These are phyloP conservation scores for Phaethornis superciliosus DNA, from an alignment of 2,113 vertebrate genomes.

Conservation along the genomic window DNA sequence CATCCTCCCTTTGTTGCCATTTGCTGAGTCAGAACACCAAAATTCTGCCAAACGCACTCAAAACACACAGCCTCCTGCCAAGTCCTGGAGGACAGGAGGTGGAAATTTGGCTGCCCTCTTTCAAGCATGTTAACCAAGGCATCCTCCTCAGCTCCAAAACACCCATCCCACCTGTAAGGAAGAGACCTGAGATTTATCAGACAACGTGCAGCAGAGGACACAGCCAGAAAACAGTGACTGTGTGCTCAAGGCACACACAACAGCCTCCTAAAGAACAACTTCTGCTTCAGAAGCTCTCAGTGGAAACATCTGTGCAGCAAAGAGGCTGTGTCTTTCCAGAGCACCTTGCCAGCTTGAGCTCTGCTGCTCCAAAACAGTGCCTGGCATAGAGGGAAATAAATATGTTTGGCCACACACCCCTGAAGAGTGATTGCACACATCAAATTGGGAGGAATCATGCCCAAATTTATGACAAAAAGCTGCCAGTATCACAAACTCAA, in stretches of 20 bases:
- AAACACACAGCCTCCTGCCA: constrained; percentile 38
- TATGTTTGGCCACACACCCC: neutral
- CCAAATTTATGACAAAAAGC: neutral
- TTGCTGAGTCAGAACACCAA: constrained; percentile 78
- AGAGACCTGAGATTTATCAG: neutral
- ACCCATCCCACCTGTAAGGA: neutral
- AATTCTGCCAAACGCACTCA: constrained; percentile 69
- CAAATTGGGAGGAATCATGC: rapidly evolving
- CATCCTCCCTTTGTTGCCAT: constrained; percentile 71
- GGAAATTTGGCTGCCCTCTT: neutral
- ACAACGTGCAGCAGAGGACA: neutral
- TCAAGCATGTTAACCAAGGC: neutral
- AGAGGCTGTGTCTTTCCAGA: neutral
- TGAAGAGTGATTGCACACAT: neutral
- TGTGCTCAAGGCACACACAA: neutral
- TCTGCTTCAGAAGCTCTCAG: neutral
- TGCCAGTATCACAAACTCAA: neutral
- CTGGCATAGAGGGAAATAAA: neutral
- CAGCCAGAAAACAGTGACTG: rapidly evolving
- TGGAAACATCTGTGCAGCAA: neutral
- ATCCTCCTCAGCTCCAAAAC: neutral
- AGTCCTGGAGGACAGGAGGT: neutral
- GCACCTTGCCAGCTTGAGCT: neutral
- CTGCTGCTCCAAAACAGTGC: neutral
- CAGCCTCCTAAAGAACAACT: neutral